phyloP scores from a whole-genome alignment of 2,888 invertebrate genomes.

The Tachina lurida region DNA sequence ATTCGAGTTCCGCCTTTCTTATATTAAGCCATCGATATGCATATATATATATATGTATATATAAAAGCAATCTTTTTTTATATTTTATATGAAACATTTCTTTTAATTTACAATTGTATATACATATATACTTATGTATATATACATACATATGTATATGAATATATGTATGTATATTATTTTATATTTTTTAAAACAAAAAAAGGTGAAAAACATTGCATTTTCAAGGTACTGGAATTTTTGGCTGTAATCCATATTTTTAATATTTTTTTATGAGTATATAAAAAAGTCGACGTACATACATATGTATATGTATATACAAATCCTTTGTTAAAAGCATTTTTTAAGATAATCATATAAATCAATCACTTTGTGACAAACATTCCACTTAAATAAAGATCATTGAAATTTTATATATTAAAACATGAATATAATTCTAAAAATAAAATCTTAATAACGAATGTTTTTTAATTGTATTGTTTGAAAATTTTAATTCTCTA shows the following conservation, averaged over 20 bases:
- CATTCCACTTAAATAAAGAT: slow-evolving; percentile 10
- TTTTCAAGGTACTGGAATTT: background rate
- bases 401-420: slow-evolving; percentile 39
- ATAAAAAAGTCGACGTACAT: background rate
- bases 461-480: slow-evolving; percentile 8
- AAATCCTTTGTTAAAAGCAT: slow-evolving; percentile 10
- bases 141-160: background rate
- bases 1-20: too few relatives aligned
- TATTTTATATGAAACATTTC: too few relatives aligned
- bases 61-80: too few relatives aligned
- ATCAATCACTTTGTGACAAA: slow-evolving; percentile 20
- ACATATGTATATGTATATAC: background rate
- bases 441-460: background rate
- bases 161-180: background rate
- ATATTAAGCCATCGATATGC: too few relatives aligned
- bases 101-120: background rate
- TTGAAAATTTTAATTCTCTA: background rate
- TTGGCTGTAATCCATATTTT: slow-evolving; percentile 49
- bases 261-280: background rate
- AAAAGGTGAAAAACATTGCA: slow-evolving; percentile 35
- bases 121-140: background rate
- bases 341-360: slow-evolving; percentile 8
- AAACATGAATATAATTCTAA: background rate
- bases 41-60: too few relatives aligned
- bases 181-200: slow-evolving; percentile 22